These are phyloP conservation scores for Tyria jacobaeae DNA, from an alignment of 2,888 invertebrate genomes.

Conservation along the genomic window DNA sequence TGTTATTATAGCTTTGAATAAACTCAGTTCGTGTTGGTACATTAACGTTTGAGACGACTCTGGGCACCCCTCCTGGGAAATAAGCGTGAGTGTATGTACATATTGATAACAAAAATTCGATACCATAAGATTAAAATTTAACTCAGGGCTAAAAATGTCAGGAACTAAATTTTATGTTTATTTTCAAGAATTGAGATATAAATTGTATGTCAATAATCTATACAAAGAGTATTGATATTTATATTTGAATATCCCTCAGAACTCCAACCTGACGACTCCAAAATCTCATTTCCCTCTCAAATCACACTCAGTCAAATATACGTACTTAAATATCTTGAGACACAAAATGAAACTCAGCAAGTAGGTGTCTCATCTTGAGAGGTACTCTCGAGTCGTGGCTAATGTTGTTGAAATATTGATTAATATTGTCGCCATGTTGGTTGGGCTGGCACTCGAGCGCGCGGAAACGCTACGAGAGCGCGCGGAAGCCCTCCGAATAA, in stretches of 20 bases:
- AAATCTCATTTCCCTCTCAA: not conserved
- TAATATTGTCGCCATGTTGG: constrained; percentile 86
- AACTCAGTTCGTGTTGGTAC: too few species aligned
- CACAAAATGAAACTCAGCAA: constrained; percentile 54
- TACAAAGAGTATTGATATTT: not conserved
- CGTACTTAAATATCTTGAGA: constrained; percentile 25
- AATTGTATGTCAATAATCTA: not conserved
- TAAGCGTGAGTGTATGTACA: too few species aligned
- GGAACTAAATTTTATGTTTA: too few species aligned
- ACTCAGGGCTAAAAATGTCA: too few species aligned
- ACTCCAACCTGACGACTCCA: too few species aligned
- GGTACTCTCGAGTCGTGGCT: constrained; percentile 64
- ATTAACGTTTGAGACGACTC: too few species aligned
- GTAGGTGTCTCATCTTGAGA: constrained; percentile 75
- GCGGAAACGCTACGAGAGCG: constrained; percentile 63
- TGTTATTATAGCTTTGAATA: constrained; percentile 3
- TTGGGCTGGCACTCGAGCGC: constrained; percentile 75
- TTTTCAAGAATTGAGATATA: too few species aligned
- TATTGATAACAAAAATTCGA: too few species aligned
- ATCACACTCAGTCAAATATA: constrained; percentile 3
- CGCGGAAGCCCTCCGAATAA: constrained; percentile 70
- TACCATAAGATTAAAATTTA: too few species aligned
- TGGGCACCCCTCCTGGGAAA: too few species aligned
- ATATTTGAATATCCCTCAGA: not conserved
- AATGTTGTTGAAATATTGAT: constrained; percentile 87